Conservation (phyloP, 2,888 invertebrate species). For the Cosmorhoe ocellata region DNA sequence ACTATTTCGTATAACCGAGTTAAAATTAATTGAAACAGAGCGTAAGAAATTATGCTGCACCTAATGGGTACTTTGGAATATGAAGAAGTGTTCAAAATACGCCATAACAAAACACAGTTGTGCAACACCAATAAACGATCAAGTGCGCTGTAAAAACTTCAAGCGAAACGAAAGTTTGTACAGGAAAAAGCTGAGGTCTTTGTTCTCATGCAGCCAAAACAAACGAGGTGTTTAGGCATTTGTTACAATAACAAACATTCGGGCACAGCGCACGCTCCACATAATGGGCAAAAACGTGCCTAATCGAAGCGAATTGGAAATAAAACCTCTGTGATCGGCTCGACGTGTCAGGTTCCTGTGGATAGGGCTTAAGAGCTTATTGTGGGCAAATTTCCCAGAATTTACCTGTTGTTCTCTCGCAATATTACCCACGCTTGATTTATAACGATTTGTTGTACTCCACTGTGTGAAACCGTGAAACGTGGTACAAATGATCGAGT, state of each 20-base stretch:
- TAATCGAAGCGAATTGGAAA: conserved; percentile 61
- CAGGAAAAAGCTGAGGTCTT: conserved; percentile 65
- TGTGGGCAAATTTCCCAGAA: conserved; percentile 60
- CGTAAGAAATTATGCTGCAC: no score
- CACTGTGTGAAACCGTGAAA: conserved; percentile 21
- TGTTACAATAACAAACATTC: conserved; percentile 73
- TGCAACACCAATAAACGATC: conserved; percentile 52
- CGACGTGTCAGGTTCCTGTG: conserved; percentile 61
- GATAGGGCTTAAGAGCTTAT: conserved; percentile 67
- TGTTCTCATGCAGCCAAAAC: conserved; percentile 77
- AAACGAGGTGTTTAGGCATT: conserved; percentile 70
- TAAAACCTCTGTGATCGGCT: conserved; percentile 53
- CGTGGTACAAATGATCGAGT: conserved; percentile 24
- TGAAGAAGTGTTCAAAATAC: conserved; percentile 37
- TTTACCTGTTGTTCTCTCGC: conserved; percentile 43
- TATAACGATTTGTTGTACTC: conserved; percentile 28
- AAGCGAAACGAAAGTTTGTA: conserved; percentile 56
- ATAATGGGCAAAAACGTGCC: conserved; percentile 63
- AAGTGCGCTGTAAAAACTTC: conserved; percentile 63
- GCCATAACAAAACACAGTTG: conserved; percentile 44
- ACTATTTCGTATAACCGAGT: no score
- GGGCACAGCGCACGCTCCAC: conserved; percentile 46
- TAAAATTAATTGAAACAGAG: no score
- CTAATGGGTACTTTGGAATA: conserved; percentile 1
- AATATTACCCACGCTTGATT: conserved; percentile 30